Conservation (phyloP, 2,888 invertebrate species). For the Acanthosepion pharaonis region DNA sequence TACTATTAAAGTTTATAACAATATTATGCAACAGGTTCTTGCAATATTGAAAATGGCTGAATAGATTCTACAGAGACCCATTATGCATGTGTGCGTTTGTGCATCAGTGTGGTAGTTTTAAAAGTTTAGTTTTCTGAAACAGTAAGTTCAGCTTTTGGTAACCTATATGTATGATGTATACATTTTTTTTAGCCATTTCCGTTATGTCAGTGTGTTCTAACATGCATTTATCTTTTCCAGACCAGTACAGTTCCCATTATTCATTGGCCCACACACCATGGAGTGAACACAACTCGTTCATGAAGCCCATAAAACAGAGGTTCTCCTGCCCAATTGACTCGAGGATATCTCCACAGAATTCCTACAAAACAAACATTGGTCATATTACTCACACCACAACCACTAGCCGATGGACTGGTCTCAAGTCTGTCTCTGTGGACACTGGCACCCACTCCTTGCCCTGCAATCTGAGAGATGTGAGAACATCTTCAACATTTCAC, state of each 20-base stretch:
- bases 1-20: too few relatives aligned
- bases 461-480: neutral
- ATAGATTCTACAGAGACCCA: too few relatives aligned
- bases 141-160: too few relatives aligned
- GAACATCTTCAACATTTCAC: neutral
- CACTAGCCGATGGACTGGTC: neutral
- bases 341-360: neutral
- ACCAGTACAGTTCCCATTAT: slow-evolving; percentile 33
- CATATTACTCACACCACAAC: neutral
- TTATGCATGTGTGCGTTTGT: too few relatives aligned
- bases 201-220: neutral
- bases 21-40: too few relatives aligned
- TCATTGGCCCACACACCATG: neutral
- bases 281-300: neutral
- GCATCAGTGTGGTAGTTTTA: too few relatives aligned
- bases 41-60: too few relatives aligned
- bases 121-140: neutral
- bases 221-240: neutral
- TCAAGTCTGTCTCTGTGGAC: neutral
- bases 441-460: neutral
- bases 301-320: slow-evolving; percentile 9
- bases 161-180: neutral
- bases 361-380: slow-evolving; percentile 21
- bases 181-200: neutral
- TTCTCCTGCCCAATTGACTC: neutral